Conservation (phyloP, 2,113 vertebrate species). For the Semnopithecus entellus region DNA sequence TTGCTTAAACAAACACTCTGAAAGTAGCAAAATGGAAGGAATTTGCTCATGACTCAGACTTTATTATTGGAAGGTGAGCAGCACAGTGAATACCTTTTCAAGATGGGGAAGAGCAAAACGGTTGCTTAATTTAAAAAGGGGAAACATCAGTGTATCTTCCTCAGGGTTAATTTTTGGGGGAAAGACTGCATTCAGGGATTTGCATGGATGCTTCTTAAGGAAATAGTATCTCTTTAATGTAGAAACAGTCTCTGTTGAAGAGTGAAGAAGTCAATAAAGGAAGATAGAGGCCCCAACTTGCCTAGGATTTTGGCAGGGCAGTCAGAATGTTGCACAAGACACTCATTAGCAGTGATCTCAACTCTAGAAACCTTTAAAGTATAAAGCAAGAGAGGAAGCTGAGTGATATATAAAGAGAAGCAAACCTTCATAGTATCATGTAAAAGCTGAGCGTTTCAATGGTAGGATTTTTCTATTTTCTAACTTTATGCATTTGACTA, state of each 20-base stretch:
- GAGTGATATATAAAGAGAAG: neutral
- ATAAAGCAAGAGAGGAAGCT: neutral
- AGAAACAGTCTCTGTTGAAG: neutral
- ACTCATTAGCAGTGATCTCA: slow-evolving; percentile 32
- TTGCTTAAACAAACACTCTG: neutral
- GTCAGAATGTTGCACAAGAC: neutral
- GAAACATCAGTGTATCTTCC: neutral
- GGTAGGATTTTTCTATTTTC: neutral
- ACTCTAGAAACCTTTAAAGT: slow-evolving; percentile 42
- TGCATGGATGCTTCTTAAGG: neutral
- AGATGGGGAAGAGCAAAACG: neutral
- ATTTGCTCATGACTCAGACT: neutral
- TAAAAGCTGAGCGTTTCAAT: neutral
- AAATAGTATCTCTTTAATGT: neutral
- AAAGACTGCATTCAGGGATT: neutral
- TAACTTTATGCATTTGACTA: neutral
- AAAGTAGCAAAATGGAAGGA: neutral
- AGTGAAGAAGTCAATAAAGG: neutral
- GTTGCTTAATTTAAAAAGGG: neutral
- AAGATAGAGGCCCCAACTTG: neutral
- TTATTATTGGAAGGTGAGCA: neutral
- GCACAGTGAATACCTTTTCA: accelerated
- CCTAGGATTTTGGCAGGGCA: neutral
- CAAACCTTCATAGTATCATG: neutral
- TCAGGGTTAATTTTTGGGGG: neutral